Percentiles rank a stretch among this genome's conserved stretches.
Conservation (phyloP, 2,888 invertebrate species). For the Polymixis lichenea region DNA sequence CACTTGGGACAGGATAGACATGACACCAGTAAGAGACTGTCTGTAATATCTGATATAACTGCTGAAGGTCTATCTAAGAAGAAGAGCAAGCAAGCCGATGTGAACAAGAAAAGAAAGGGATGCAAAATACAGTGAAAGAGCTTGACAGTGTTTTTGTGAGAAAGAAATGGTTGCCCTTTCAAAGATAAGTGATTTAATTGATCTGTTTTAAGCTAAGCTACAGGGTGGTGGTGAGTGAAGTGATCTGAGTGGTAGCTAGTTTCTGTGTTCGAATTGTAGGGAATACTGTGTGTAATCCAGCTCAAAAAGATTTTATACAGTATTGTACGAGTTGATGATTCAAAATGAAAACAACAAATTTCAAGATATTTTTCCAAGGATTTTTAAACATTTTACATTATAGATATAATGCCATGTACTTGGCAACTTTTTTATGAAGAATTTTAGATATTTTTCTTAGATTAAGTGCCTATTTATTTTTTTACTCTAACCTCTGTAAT, state of each 20-base stretch:
- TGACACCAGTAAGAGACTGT: slow-evolving; percentile 83
- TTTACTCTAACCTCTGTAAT: slow-evolving; percentile 49
- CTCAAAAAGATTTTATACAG: slow-evolving; percentile 29
- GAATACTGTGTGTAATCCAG: slow-evolving; percentile 29
- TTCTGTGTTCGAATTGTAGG: slow-evolving; percentile 22
- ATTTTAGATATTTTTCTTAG: slow-evolving; percentile 35
- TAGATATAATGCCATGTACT: slow-evolving; percentile 29
- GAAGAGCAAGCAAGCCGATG: slow-evolving; percentile 83
- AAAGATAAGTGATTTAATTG: slow-evolving; percentile 54
- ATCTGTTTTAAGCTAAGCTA: slow-evolving; percentile 25
- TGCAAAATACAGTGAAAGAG: slow-evolving; percentile 85
- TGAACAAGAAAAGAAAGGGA: slow-evolving; percentile 85
- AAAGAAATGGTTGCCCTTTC: slow-evolving; percentile 28
- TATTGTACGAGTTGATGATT: slow-evolving; percentile 3
- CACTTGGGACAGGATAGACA: slow-evolving; percentile 69
- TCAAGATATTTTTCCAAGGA: slow-evolving; percentile 40
- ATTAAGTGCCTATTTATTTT: slow-evolving; percentile 58
- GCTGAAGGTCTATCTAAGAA: slow-evolving; percentile 86
- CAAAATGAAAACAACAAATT: slow-evolving; percentile 2
- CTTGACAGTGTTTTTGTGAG: slow-evolving; percentile 27
- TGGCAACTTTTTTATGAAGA: slow-evolving; percentile 41
- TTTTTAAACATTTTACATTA: slow-evolving; percentile 33
- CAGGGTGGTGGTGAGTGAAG: slow-evolving; percentile 7
- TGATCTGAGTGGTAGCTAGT: slow-evolving; percentile 33
- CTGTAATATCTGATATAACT: slow-evolving; percentile 88